These are phyloP conservation scores for Eupithecia pulchellata DNA, from an alignment of 2,888 invertebrate species.

Conservation along the genomic window DNA sequence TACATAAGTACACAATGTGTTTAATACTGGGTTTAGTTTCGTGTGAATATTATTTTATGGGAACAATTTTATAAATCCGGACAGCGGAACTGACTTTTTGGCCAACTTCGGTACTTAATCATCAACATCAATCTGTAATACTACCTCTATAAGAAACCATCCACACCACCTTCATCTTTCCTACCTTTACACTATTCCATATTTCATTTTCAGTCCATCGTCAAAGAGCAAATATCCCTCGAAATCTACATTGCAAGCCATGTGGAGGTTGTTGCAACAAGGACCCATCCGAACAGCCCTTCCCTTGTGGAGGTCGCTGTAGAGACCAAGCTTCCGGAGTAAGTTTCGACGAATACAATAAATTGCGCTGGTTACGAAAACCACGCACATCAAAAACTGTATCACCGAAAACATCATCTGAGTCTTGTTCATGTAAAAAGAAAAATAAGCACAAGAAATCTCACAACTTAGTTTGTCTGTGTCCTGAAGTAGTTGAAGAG, in stretches of 20 bases:
- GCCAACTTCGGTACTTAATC: too few species aligned
- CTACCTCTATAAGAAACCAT: background rate
- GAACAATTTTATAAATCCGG: too few species aligned
- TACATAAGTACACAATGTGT: too few species aligned
- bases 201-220: background rate
- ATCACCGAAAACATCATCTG: background rate
- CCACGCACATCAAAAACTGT: background rate
- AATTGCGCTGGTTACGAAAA: background rate
- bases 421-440: slow-evolving; percentile 23
- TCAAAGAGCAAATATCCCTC: background rate
- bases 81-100: too few species aligned
- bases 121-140: background rate
- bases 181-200: background rate
- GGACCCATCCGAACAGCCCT: background rate
- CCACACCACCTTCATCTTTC: background rate
- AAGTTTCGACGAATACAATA: background rate
- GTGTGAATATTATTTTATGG: too few species aligned
- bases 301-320: background rate
- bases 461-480: slow-evolving; percentile 17
- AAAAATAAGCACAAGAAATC: slow-evolving; percentile 42
- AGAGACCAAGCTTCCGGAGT: background rate
- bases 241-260: background rate
- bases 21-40: too few species aligned
- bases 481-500: slow-evolving; percentile 44
- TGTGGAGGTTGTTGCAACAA: background rate